Percentiles rank a stretch among this genome's conserved stretches.
These are phyloP conservation scores for Odontamblyopus rebecca DNA, from an alignment of 2,797 vertebrate species.

Conservation along the genomic window DNA sequence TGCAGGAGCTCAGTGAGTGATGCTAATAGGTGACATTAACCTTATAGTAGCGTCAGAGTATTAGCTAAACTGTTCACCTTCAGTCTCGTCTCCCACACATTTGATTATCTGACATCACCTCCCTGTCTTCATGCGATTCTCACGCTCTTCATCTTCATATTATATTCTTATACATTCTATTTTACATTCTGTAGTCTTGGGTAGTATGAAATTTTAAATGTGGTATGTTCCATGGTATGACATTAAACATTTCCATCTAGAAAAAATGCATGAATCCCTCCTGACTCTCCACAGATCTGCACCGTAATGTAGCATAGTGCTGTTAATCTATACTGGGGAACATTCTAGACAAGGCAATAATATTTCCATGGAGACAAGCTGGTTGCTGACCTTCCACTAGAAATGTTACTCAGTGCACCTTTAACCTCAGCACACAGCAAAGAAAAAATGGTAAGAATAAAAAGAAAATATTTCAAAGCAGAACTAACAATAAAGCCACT, in stretches of 20 bases:
- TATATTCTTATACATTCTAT: neutral
- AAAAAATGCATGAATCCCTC: no score
- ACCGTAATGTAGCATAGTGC: no score
- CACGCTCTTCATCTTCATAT: neutral
- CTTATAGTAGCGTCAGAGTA: constrained; percentile 20
- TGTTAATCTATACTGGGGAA: no score
- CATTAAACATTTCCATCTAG: no score
- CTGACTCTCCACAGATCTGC: no score
- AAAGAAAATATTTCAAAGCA: neutral
- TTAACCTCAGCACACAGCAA: neutral
- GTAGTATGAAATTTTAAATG: no score
- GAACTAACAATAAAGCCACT: neutral
- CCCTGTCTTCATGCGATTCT: constrained; percentile 23
- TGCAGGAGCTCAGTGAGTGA: constrained; percentile 24
- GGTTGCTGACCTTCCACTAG: no score
- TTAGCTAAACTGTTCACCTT: constrained; percentile 45
- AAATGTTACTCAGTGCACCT: neutral
- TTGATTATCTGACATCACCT: constrained; percentile 68
- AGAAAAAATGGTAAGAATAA: neutral
- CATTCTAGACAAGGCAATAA: no score
- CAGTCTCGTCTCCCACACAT: constrained; percentile 46
- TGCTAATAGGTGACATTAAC: constrained; percentile 51
- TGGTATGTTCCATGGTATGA: no score
- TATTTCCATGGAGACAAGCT: no score
- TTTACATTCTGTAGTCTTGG: no score